phyloP scores from a whole-genome alignment of 2,888 invertebrate genomes.

The Eretmocerus hayati region DNA sequence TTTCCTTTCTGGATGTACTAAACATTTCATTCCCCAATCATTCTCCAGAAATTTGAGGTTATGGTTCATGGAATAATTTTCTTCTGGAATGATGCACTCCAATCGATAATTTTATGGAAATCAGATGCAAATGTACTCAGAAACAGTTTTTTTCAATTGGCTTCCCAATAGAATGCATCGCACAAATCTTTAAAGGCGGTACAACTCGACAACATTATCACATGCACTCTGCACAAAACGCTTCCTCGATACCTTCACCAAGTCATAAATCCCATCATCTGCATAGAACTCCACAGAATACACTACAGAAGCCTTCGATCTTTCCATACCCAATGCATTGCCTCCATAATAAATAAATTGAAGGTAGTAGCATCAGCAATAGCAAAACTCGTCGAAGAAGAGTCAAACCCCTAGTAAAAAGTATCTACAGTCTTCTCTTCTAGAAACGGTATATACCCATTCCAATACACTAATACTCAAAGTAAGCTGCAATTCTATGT shows the following conservation, averaged over 20 bases:
- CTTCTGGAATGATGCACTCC: no score
- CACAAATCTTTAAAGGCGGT: no score
- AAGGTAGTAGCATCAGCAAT: no score
- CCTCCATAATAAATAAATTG: constrained; percentile 20
- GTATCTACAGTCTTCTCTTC: constrained; percentile 1
- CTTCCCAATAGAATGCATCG: no score
- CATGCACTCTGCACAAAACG: not conserved
- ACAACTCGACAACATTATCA: constrained; percentile 16
- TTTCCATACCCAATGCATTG: not conserved
- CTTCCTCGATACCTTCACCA: constrained; percentile 1
- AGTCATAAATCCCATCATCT: constrained; percentile 16
- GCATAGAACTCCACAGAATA: constrained; percentile 7
- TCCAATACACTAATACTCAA: no score
- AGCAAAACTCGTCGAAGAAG: not conserved
- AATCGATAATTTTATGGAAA: no score
- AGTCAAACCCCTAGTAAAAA: constrained; percentile 7
- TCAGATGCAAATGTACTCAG: no score
- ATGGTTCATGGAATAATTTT: no score
- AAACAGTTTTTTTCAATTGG: no score
- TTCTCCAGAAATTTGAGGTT: no score
- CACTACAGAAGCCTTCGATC: constrained; percentile 9
- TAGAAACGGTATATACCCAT: constrained; percentile 10
- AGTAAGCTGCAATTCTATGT: constrained; percentile 22
- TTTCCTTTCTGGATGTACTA: no score
- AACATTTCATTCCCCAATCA: no score